phyloP scores from a whole-genome alignment of 2,113 vertebrate genomes.

The Chrysochloris asiatica region DNA sequence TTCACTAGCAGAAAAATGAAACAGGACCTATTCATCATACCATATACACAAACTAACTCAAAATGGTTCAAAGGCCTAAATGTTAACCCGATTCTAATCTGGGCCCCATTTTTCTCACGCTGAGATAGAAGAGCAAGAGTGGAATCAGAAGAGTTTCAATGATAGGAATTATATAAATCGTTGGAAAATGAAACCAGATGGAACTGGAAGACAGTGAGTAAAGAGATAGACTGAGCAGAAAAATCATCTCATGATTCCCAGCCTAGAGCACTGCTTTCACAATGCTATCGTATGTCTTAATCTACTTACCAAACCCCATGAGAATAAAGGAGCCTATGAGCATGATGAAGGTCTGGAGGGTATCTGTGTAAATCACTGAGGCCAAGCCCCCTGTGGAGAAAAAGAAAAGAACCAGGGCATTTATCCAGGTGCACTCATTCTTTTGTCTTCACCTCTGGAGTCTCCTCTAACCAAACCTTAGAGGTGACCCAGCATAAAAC shows the following conservation, averaged over 20 bases:
- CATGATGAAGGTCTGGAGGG: slow-evolving; percentile 89
- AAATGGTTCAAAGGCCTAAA: no score
- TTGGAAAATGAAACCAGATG: background rate
- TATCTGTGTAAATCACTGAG: slow-evolving; percentile 92
- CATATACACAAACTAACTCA: no score
- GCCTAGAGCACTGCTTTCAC: no score
- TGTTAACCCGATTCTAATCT: background rate
- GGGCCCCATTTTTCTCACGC: background rate
- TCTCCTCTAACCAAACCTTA: background rate
- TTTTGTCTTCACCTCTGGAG: background rate
- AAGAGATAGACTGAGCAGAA: background rate
- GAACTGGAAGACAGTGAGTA: background rate
- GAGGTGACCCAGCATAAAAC: background rate
- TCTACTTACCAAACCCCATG: slow-evolving; percentile 86
- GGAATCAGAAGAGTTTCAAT: background rate
- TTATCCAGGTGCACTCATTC: background rate
- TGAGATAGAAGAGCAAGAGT: background rate
- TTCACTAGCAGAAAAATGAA: no score
- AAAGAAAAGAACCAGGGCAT: background rate
- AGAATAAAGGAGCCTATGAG: slow-evolving; percentile 89
- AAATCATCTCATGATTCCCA: background rate
- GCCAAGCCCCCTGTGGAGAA: slow-evolving; percentile 86
- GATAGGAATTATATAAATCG: background rate
- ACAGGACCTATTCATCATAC: no score
- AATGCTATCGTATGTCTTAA: background rate